Evolutionary conservation across 2,888 invertebrate species (phyloP).

Genomic region (Neoascia interrupta): DNA sequence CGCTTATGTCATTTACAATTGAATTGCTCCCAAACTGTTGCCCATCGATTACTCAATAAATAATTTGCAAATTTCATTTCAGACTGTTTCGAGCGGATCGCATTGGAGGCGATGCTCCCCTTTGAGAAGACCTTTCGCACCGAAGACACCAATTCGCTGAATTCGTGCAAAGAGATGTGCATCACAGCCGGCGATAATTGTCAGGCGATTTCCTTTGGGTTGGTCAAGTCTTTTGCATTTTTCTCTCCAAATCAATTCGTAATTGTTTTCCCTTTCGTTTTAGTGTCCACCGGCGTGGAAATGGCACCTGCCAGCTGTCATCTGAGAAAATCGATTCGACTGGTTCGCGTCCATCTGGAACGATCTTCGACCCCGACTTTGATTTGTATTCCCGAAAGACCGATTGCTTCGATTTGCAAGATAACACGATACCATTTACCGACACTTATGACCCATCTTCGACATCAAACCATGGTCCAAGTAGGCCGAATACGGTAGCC

Average conservation of each 20-base stretch:
- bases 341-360: constrained; percentile 81
- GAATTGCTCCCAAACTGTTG: constrained; percentile 15
- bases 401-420: constrained; percentile 80
- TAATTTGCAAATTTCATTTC: constrained; percentile 63
- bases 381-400: constrained; percentile 83
- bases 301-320: constrained; percentile 83
- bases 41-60: constrained; percentile 8
- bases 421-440: constrained; percentile 74
- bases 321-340: constrained; percentile 79
- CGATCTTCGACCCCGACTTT: constrained; percentile 82
- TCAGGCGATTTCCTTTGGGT: constrained; percentile 85
- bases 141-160: constrained; percentile 82
- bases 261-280: constrained; percentile 35
- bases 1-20: constrained; percentile 6
- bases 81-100: constrained; percentile 85
- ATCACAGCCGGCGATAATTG: constrained; percentile 83
- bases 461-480: constrained; percentile 39
- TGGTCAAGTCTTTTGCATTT: constrained; percentile 71
- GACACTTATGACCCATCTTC: constrained; percentile 47
- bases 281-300: constrained; percentile 83
- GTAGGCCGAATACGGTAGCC: constrained; percentile 67
- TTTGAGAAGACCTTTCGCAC: constrained; percentile 83
- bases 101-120: constrained; percentile 83
- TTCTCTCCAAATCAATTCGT: constrained; percentile 16
- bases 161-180: constrained; percentile 84